phyloP scores from a whole-genome alignment of 2,113 vertebrate genomes.

The Mobula birostris region DNA sequence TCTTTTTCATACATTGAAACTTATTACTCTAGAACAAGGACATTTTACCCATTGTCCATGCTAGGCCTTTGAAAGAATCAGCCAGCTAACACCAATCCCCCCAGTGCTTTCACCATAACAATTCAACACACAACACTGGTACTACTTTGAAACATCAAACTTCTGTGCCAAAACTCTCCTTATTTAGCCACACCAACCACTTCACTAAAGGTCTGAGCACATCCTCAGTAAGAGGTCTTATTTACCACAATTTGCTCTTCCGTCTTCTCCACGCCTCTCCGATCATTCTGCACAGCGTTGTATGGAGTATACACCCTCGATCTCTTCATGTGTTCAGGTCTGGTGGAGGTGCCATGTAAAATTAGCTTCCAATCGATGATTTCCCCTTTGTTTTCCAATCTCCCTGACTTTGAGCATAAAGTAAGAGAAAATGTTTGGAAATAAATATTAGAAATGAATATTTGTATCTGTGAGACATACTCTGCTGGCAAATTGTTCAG shows the following conservation, averaged over 20 bases:
- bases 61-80: background rate
- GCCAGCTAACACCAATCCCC: background rate
- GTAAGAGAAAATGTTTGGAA: background rate
- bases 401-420: conserved; percentile 67
- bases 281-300: conserved; percentile 91
- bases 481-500: background rate
- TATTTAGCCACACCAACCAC: background rate
- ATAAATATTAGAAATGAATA: background rate
- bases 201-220: background rate
- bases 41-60: background rate
- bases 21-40: background rate
- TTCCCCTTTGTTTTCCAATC: conserved; percentile 83
- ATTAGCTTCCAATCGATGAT: conserved; percentile 92
- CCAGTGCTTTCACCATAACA: background rate
- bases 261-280: conserved; percentile 84
- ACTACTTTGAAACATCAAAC: background rate
- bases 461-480: background rate
- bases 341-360: conserved; percentile 81
- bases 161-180: background rate
- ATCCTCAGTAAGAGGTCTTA: background rate
- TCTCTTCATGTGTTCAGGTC: conserved; percentile 81
- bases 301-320: conserved; percentile 86
- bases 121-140: background rate
- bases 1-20: background rate
- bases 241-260: conserved; percentile 66